Base-by-base conservation (phyloP, 2,888 invertebrate species). In the Rhamnusium bicolor region DNA sequence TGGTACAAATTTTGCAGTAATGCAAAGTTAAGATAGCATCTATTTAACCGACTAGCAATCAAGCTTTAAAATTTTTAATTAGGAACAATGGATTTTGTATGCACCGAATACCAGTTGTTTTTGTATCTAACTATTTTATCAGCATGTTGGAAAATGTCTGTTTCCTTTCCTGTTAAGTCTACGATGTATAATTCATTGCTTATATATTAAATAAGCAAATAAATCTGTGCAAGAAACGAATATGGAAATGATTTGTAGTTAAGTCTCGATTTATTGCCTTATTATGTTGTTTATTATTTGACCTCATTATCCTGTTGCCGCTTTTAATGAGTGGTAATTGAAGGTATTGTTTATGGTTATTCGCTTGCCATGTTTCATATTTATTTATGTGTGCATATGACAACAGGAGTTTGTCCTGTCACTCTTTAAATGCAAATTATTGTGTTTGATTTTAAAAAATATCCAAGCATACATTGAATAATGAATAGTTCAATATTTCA, bases 261-360 rank as follows among this genome's bases (percentile, higher is more conserved):
- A 66, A 75, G 67, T 69, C 47, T 56, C 74, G 72, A 81, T 82
- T 81, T 83, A 82, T 83, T 79, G 73, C 78, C 82, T 82, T 81
- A 82, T 82, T 82, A 81, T 78, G 76, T 80, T 78, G 78, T 83
- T 81, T 81, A 82, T 82, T 80, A 80, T 83, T 82, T 81, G 80
- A 80, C 81, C 81, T 78, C 78, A 82, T 81, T 81, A 81, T 79
- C 70, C 68, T 70, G 69, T 72, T 73, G 65, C 78, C 62, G 78
- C 71, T 77, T 74, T 74, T 82, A 83, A 82, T 81, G 75, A 82
- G 77, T 73, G 69, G 79, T 80, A 82, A 83, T 82, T 82, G 82
- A 82, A 80, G 76, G 79, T 72, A 66, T 81, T 81, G 79, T 83
- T 83, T 83, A 83, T 78, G 75, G 74, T 66, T 74, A 76, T 76